Percentiles rank a stretch among this genome's conserved stretches.
These are phyloP conservation scores for Phacellophora camtschatica DNA, from an alignment of 30 jellyfish, hydroid and myxozoan genomes.

Conservation along the genomic window DNA sequence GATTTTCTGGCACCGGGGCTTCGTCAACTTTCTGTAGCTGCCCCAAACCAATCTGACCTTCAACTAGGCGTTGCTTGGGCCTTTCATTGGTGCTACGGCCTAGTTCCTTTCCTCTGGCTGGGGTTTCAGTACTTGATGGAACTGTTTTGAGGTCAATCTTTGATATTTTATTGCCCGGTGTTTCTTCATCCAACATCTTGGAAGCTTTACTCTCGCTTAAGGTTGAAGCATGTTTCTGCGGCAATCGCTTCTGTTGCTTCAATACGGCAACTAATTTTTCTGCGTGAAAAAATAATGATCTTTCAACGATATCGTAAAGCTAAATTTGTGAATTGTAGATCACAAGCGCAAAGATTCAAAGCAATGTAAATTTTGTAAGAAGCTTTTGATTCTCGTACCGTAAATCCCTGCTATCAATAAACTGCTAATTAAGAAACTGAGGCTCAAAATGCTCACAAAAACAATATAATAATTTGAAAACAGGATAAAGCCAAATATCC, in stretches of 20 bases:
- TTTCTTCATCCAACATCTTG: background rate
- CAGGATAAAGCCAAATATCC: no score
- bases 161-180: background rate
- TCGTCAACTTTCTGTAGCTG: background rate
- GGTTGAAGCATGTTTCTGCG: background rate
- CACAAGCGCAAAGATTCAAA: background rate
- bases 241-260: slow-evolving; percentile 1
- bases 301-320: background rate
- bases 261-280: slow-evolving; percentile 26
- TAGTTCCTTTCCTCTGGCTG: background rate
- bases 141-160: background rate
- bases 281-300: background rate
- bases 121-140: background rate
- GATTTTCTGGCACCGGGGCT: slow-evolving; percentile 31
- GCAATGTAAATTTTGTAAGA: background rate
- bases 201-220: background rate
- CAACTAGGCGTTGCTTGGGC: background rate
- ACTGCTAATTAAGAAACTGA: no score
- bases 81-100: background rate
- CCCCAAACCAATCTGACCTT: background rate
- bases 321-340: background rate
- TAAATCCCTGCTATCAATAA: no score
- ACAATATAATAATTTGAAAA: no score
- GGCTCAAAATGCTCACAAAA: no score
- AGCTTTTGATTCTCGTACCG: no score